Conservation (phyloP, 2,797 vertebrate genomes). For the Sebastes oblongus region DNA sequence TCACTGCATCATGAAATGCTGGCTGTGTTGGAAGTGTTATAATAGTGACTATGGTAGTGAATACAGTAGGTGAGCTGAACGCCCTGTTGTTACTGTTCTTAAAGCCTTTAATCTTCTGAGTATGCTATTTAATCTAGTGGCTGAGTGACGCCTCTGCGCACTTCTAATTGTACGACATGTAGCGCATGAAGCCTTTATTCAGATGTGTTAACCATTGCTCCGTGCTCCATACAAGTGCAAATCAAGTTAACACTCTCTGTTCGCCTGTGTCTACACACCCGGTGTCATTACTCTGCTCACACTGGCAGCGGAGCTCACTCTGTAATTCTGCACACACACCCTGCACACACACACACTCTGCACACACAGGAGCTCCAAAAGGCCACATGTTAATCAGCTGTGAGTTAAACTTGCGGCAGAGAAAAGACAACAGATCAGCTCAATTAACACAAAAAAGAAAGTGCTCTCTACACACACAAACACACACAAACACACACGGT, state of each 20-base stretch:
- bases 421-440: constrained; percentile 84
- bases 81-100: constrained; percentile 53
- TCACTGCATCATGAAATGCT: neutral
- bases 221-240: constrained; percentile 82
- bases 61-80: constrained; percentile 63
- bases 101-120: constrained; percentile 75
- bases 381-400: constrained; percentile 85
- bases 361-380: constrained; percentile 70
- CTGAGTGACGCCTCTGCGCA: constrained; percentile 70
- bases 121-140: constrained; percentile 76
- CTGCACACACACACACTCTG: constrained; percentile 48
- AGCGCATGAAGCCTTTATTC: constrained; percentile 75
- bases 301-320: constrained; percentile 47
- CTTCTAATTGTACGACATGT: constrained; percentile 68
- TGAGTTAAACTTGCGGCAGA: constrained; percentile 81
- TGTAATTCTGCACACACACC: constrained; percentile 48
- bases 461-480: constrained; percentile 46
- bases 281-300: constrained; percentile 68
- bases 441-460: constrained; percentile 87
- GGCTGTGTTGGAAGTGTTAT: neutral
- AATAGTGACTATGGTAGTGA: constrained; percentile 12
- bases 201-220: constrained; percentile 78
- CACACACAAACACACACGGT: constrained; percentile 46
- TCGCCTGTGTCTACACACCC: constrained; percentile 72
- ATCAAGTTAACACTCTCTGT: constrained; percentile 79